These are phyloP conservation scores for Zaprionus gabonicus DNA, from an alignment of 1,140 invertebrate genomes.

Conservation along the genomic window DNA sequence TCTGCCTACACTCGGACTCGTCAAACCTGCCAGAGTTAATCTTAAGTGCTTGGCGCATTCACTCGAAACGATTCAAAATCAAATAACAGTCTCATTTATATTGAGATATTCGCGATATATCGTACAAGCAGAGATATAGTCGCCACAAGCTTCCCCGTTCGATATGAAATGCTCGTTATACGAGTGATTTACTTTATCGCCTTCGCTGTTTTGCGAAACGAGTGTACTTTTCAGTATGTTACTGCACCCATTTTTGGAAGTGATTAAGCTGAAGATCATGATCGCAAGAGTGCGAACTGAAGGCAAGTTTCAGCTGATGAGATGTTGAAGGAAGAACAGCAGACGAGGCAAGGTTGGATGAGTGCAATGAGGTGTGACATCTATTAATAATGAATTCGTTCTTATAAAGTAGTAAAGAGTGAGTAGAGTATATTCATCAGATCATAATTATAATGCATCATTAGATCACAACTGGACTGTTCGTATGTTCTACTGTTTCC, in stretches of 20 bases:
- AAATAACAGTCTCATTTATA: conserved; percentile 11
- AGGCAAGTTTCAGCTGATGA: too few species aligned
- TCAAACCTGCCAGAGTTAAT: conserved; percentile 7
- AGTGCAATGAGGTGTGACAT: too few species aligned
- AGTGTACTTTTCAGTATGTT: not conserved
- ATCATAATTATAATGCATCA: too few species aligned
- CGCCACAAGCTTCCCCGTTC: not conserved
- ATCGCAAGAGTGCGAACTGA: not conserved
- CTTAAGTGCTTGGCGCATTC: conserved; percentile 1
- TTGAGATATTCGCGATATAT: conserved; percentile 6
- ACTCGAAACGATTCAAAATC: not conserved
- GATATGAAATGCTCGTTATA: not conserved
- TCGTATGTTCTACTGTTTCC: too few species aligned
- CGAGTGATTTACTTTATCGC: not conserved
- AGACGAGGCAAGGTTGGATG: too few species aligned
- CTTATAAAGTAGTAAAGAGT: too few species aligned
- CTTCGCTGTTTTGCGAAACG: not conserved
- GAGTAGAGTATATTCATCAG: not conserved
- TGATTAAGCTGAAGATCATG: not conserved
- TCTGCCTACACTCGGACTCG: not conserved
- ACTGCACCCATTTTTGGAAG: not conserved
- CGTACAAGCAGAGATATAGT: not conserved
- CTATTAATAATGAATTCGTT: too few species aligned
- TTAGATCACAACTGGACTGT: too few species aligned
- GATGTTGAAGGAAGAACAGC: too few species aligned